Evolutionary conservation across 2,113 vertebrate genomes (phyloP).

Genomic region (Ctenodactylus gundi): DNA sequence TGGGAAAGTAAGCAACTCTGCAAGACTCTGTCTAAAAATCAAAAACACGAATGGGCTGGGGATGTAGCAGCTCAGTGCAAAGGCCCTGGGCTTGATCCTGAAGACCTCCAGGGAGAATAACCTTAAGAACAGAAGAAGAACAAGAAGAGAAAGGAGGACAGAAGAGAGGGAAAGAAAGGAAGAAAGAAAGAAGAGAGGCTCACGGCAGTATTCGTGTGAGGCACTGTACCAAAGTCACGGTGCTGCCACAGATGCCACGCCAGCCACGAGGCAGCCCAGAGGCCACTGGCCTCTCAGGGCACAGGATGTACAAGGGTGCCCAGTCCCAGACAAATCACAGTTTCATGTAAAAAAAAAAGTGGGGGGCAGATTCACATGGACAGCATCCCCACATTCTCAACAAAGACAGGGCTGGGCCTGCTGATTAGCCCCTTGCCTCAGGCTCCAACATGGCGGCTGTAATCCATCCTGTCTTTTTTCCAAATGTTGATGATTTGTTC

Average conservation of each 20-base stretch:
- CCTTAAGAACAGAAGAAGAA: too few relatives aligned
- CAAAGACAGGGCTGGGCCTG: neutral
- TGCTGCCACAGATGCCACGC: accelerated
- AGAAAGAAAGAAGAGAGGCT: too few relatives aligned
- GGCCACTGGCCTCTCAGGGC: neutral
- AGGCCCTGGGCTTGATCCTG: too few relatives aligned
- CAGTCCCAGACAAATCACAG: neutral
- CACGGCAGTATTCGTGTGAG: accelerated
- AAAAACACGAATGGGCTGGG: too few relatives aligned
- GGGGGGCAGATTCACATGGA: neutral
- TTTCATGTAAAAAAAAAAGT: neutral
- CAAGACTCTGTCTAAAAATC: too few relatives aligned
- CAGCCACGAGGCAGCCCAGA: neutral
- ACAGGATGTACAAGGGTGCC: neutral
- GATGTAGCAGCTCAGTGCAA: too few relatives aligned
- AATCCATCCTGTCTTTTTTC: neutral
- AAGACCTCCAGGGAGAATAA: too few relatives aligned
- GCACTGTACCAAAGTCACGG: neutral
- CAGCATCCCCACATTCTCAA: neutral
- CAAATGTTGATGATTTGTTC: neutral
- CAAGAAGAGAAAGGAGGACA: too few relatives aligned
- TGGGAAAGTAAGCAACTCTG: too few relatives aligned
- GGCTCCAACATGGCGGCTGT: neutral
- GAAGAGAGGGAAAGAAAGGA: too few relatives aligned
- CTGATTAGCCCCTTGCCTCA: neutral